Percentiles rank a stretch among this genome's conserved stretches.
These are phyloP conservation scores for Philaethria dido DNA, from an alignment of 2,888 invertebrate species.

Conservation along the genomic window DNA sequence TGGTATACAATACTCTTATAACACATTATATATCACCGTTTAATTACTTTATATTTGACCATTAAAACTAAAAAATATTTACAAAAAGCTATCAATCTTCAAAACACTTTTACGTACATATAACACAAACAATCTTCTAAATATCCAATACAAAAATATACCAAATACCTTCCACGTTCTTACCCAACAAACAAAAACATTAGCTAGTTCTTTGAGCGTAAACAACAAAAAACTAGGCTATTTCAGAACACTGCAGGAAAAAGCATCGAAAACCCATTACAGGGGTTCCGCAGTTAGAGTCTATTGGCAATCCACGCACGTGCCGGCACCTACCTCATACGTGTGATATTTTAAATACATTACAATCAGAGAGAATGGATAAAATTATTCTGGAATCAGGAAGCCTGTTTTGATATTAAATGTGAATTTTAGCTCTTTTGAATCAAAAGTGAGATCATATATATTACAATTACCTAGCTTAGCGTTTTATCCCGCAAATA, in stretches of 20 bases:
- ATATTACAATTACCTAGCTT: no score
- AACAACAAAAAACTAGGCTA: constrained; percentile 27
- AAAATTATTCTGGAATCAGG: background rate
- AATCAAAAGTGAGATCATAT: background rate
- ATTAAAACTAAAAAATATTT: no score
- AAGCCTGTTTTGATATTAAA: background rate
- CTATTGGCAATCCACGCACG: constrained; percentile 27
- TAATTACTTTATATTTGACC: no score
- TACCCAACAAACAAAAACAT: constrained; percentile 13
- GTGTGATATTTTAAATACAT: constrained; percentile 31
- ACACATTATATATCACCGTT: no score
- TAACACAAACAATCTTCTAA: background rate
- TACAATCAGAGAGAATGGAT: constrained; percentile 15
- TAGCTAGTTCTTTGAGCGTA: constrained; percentile 12
- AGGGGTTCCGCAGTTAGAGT: constrained; percentile 23
- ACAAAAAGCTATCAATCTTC: no score
- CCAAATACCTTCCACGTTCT: background rate
- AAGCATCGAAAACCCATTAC: constrained; percentile 37
- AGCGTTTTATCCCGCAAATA: no score
- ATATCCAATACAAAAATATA: background rate
- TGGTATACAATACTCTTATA: no score
- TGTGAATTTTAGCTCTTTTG: background rate
- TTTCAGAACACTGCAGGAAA: constrained; percentile 26
- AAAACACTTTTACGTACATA: background rate
- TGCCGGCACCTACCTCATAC: constrained; percentile 17